Conservation (phyloP, 2,113 vertebrate genomes). For the Poecilia latipinna region DNA sequence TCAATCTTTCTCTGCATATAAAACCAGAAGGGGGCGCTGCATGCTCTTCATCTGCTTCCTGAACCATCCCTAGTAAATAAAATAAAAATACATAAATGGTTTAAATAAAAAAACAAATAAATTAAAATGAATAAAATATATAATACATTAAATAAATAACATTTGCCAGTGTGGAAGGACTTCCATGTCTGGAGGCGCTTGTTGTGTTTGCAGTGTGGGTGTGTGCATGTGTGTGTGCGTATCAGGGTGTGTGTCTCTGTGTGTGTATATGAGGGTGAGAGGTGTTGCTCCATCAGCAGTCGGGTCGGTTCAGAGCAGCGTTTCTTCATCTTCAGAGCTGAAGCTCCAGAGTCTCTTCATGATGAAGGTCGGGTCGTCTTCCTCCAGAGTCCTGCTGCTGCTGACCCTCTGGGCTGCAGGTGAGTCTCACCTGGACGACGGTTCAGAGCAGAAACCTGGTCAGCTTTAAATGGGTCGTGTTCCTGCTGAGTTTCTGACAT, state of each 20-base stretch:
- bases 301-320: neutral
- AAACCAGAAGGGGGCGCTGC: too few species aligned
- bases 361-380: neutral
- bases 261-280: neutral
- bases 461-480: too few species aligned
- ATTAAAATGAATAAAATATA: too few species aligned
- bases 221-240: neutral
- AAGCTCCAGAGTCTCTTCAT: neutral
- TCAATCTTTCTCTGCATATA: too few species aligned
- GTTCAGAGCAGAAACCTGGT: neutral
- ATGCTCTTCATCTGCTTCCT: too few species aligned
- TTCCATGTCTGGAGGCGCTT: neutral
- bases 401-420: conserved; percentile 13
- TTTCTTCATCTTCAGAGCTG: neutral
- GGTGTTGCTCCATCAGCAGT: neutral
- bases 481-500: too few species aligned
- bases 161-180: too few species aligned
- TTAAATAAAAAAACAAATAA: too few species aligned
- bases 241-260: neutral
- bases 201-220: neutral
- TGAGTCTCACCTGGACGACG: conserved; percentile 14
- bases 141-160: too few species aligned
- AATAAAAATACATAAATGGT: too few species aligned
- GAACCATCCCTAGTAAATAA: too few species aligned
- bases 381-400: conserved; percentile 1